phyloP scores from a whole-genome alignment of 2,113 vertebrate genomes.

The Tragelaphus imberbis region DNA sequence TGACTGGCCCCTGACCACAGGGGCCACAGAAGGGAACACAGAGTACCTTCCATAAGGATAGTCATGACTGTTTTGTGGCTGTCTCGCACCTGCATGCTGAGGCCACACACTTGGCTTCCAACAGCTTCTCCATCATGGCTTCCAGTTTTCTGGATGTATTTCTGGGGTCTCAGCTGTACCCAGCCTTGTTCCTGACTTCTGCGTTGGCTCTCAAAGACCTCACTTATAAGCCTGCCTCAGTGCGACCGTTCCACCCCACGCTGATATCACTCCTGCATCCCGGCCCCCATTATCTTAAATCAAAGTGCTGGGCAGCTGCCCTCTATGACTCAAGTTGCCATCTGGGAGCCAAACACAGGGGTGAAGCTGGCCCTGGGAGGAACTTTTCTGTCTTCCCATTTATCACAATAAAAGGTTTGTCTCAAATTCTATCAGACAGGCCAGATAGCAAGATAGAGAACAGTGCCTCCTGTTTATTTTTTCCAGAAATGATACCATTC shows the following conservation, averaged over 20 bases:
- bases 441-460: not conserved
- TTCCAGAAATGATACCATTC: not conserved
- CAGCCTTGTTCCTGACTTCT: not conserved
- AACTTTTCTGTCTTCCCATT: conserved; percentile 17
- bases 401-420: conserved; percentile 33
- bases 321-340: not conserved
- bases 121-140: fast-evolving
- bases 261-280: not conserved
- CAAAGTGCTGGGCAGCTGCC: not conserved
- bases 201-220: not conserved
- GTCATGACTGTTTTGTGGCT: not conserved
- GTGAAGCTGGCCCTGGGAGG: not conserved
- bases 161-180: not conserved
- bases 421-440: conserved; percentile 42
- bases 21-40: fast-evolving
- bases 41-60: not conserved
- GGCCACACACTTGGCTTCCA: not conserved
- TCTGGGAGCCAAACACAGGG: not conserved
- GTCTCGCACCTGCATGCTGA: not conserved
- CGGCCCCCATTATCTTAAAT: not conserved
- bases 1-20: no score
- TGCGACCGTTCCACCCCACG: not conserved
- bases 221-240: not conserved
- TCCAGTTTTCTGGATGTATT: not conserved
- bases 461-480: not conserved